phyloP scores from a whole-genome alignment of 2,888 invertebrate species.

The Heliconius erato region DNA sequence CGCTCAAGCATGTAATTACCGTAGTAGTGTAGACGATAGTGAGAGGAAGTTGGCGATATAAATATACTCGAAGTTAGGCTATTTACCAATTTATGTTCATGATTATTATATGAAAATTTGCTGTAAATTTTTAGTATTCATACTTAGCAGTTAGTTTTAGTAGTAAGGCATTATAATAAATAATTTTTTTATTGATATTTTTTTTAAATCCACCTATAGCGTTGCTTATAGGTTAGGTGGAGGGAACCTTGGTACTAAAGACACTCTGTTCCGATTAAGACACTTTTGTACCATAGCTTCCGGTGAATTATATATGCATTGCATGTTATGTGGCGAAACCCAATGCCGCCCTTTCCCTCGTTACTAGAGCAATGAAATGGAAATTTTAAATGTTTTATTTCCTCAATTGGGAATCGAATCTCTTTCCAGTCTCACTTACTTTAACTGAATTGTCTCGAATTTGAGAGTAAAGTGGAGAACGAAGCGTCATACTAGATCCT shows the following conservation, averaged over 20 bases:
- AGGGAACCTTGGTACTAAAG: not conserved
- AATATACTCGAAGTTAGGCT: constrained; percentile 9
- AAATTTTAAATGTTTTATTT: not conserved
- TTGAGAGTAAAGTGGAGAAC: too few relatives aligned
- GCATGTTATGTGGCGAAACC: not conserved
- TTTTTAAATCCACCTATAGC: too few relatives aligned
- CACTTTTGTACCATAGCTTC: not conserved
- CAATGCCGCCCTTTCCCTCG: not conserved
- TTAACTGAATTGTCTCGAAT: too few relatives aligned
- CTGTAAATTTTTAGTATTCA: constrained; percentile 10
- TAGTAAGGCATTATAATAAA: not conserved
- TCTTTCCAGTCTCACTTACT: too few relatives aligned
- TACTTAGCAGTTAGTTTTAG: not conserved
- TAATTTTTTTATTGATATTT: too few relatives aligned
- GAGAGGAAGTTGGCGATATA: constrained; percentile 6
- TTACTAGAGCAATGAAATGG: not conserved
- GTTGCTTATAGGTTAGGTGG: not conserved
- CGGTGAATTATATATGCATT: not conserved
- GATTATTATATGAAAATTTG: constrained; percentile 10
- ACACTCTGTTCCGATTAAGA: not conserved
- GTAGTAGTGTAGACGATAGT: not conserved
- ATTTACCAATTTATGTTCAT: constrained; percentile 5
- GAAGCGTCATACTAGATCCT: too few relatives aligned
- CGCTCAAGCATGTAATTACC: constrained; percentile 29
- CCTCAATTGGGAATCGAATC: too few relatives aligned